Evolutionary conservation across 2,888 invertebrate genomes (phyloP).

Genomic region (Phengaris alcon): DNA sequence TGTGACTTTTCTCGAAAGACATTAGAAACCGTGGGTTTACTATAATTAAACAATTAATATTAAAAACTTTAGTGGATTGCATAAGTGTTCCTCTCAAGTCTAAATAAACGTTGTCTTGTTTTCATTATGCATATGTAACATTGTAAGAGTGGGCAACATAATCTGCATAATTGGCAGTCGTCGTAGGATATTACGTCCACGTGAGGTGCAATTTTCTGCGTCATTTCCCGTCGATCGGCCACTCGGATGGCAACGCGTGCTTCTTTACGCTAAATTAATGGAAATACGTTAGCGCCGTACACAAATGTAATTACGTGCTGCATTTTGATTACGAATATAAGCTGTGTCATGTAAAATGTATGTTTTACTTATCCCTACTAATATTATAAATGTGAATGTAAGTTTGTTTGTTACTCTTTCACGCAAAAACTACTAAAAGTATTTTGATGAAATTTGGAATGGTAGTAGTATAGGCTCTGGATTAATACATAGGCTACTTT

Average conservation of each 20-base stretch:
- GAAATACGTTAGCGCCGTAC: conserved; percentile 44
- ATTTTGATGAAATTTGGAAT: too few species aligned
- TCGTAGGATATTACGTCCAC: conserved; percentile 76
- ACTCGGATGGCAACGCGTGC: conserved; percentile 55
- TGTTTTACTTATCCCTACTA: neutral
- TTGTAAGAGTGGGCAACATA: conserved; percentile 60
- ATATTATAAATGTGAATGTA: too few species aligned
- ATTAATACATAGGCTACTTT: too few species aligned
- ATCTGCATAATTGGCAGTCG: conserved; percentile 77
- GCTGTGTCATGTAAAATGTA: neutral
- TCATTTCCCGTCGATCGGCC: conserved; percentile 74
- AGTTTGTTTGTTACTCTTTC: too few species aligned
- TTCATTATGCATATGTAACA: conserved; percentile 45
- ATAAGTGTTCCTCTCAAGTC: too few species aligned
- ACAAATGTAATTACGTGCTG: conserved; percentile 38
- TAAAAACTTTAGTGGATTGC: too few species aligned
- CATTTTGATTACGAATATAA: conserved; percentile 1
- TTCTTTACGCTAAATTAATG: conserved; percentile 61
- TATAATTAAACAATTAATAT: too few species aligned
- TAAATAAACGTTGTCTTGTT: neutral
- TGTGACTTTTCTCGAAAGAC: too few species aligned
- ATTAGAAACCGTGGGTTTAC: too few species aligned
- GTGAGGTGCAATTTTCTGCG: conserved; percentile 77
- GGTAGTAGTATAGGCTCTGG: too few species aligned
- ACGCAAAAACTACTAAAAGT: too few species aligned